Conservation (phyloP, 2,113 vertebrate species). For the Euleptes europaea region DNA sequence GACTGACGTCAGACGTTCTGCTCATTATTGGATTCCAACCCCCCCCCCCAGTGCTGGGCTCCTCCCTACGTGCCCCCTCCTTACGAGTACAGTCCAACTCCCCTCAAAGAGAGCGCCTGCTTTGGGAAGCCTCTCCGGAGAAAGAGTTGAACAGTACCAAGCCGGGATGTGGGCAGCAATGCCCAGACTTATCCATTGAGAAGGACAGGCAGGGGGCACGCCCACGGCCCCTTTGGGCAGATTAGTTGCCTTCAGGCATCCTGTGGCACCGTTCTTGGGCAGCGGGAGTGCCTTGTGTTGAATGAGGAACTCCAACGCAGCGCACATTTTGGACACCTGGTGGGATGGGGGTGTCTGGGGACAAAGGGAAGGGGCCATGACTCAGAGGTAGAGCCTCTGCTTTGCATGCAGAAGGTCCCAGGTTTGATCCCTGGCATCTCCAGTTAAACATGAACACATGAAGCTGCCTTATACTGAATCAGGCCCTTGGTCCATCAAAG, state of each 20-base stretch:
- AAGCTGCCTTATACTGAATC: too few species aligned
- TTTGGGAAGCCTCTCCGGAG: not conserved
- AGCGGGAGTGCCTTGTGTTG: not conserved
- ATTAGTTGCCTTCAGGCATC: not conserved
- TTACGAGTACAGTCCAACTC: not conserved
- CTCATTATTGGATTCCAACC: too few species aligned
- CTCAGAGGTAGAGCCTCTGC: too few species aligned
- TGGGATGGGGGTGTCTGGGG: not conserved
- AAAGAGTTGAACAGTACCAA: not conserved
- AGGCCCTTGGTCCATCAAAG: too few species aligned
- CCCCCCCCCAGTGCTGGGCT: not conserved
- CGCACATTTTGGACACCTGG: too few species aligned
- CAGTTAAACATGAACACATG: too few species aligned
- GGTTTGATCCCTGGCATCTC: too few species aligned
- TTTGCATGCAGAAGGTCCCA: too few species aligned
- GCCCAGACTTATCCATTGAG: not conserved
- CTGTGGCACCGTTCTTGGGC: not conserved
- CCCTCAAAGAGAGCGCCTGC: not conserved
- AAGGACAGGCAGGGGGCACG: not conserved
- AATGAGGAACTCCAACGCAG: not conserved
- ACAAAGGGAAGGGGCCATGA: not conserved
- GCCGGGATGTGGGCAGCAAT: not conserved
- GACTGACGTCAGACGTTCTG: not conserved
- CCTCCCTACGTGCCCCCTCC: not conserved
- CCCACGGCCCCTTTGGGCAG: not conserved